Evolutionary conservation across 2,888 invertebrate species (phyloP).

Genomic region (Eupsilia transversa): DNA sequence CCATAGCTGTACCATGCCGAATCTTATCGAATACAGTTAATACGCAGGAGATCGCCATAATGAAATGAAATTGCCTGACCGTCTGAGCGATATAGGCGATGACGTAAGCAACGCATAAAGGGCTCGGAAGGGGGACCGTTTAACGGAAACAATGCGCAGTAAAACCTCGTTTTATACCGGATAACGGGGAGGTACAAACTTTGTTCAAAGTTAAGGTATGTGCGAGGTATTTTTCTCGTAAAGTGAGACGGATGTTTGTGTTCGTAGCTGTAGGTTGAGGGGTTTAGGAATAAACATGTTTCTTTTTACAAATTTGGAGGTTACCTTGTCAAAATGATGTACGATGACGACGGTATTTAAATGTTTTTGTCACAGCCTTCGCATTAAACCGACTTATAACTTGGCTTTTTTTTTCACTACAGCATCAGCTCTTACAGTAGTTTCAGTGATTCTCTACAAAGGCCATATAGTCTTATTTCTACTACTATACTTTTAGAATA

Average conservation of each 20-base stretch:
- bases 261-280: conserved; percentile 6
- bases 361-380: background rate
- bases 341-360: background rate
- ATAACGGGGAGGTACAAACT: conserved; percentile 33
- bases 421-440: too few species aligned
- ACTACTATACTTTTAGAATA: background rate
- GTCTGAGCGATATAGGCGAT: conserved; percentile 50
- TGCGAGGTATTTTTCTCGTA: conserved; percentile 44
- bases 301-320: conserved; percentile 14
- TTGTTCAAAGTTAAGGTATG: conserved; percentile 35
- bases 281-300: conserved; percentile 21
- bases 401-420: background rate
- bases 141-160: conserved; percentile 63
- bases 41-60: conserved; percentile 37
- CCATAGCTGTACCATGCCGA: background rate
- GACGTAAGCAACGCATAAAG: conserved; percentile 65
- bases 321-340: background rate
- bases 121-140: conserved; percentile 61
- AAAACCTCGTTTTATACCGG: conserved; percentile 53
- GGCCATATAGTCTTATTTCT: background rate
- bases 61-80: conserved; percentile 57
- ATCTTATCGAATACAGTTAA: conserved; percentile 39
- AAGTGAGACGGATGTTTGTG: conserved; percentile 36
- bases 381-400: background rate
- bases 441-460: background rate